Evolutionary conservation across 2,888 invertebrate genomes (phyloP).

Genomic region (Melanargia galathea): DNA sequence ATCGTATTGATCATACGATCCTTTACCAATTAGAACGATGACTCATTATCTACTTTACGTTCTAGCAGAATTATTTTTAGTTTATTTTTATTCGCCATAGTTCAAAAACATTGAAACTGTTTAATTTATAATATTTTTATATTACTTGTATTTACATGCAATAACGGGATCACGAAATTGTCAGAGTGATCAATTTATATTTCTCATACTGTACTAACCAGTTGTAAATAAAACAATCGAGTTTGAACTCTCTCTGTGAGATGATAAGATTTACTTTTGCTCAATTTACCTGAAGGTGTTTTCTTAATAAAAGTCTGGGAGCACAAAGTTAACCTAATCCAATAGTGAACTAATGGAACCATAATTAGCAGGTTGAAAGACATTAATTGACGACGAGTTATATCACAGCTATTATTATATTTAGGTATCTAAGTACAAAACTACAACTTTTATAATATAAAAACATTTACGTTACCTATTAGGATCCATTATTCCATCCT

Average conservation of each 20-base stretch:
- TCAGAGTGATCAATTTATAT: slow-evolving; percentile 10
- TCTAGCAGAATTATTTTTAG: no score
- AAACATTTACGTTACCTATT: no score
- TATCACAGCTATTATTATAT: slow-evolving; percentile 2
- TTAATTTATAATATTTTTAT: no score
- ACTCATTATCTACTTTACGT: no score
- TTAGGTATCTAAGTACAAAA: not conserved
- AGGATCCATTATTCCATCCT: no score
- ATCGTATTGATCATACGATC: no score
- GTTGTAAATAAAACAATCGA: not conserved
- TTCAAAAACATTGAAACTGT: no score
- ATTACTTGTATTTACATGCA: not conserved
- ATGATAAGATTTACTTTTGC: not conserved
- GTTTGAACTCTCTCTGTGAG: not conserved
- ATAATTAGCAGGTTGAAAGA: slow-evolving; percentile 7
- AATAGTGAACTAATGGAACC: slow-evolving; percentile 5
- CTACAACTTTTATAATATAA: no score
- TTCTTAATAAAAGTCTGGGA: slow-evolving; percentile 11
- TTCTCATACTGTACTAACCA: not conserved
- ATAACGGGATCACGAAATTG: slow-evolving; percentile 12
- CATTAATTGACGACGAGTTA: not conserved
- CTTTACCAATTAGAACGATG: no score
- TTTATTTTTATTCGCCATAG: no score
- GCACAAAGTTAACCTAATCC: slow-evolving; percentile 2
- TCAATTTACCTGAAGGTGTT: not conserved